A percentile compares a stretch with the other conserved stretches of the same genome.
Evolutionary conservation across 2,797 vertebrate species (phyloP).

Genomic region (Peromyscus nudipes): DNA sequence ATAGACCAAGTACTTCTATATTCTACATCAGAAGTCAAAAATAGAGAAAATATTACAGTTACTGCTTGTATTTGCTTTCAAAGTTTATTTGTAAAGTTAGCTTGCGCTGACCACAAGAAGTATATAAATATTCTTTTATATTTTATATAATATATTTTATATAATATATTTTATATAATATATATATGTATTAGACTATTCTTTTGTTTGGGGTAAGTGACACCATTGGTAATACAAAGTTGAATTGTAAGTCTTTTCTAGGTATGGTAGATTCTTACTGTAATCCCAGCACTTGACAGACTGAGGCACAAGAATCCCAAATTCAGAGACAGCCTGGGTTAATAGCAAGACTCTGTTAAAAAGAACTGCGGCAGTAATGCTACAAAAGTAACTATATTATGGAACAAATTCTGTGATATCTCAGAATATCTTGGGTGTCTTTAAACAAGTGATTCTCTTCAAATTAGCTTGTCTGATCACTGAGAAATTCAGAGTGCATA

Average conservation of each 20-base stretch:
- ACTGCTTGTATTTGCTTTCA: slow-evolving; percentile 26
- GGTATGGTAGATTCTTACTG: background rate
- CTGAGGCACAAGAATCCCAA: background rate
- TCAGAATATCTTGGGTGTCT: background rate
- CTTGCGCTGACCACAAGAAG: background rate
- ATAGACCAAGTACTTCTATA: background rate
- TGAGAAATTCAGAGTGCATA: background rate
- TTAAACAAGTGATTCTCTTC: background rate
- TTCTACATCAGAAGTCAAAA: background rate
- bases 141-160: too few relatives aligned
- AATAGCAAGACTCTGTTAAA: background rate
- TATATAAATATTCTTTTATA: background rate
- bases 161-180: too few relatives aligned
- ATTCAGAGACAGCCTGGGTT: background rate
- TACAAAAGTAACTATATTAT: background rate
- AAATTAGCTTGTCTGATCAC: background rate
- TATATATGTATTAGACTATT: background rate
- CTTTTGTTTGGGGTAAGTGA: background rate
- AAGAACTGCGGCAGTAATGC: background rate
- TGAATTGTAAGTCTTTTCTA: background rate
- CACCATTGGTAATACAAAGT: background rate
- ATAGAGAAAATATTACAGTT: background rate
- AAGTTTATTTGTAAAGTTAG: background rate
- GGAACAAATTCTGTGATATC: background rate
- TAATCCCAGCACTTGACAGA: background rate